Evolutionary conservation across 2,888 invertebrate species (phyloP).

Genomic region (Norana najaformis): DNA sequence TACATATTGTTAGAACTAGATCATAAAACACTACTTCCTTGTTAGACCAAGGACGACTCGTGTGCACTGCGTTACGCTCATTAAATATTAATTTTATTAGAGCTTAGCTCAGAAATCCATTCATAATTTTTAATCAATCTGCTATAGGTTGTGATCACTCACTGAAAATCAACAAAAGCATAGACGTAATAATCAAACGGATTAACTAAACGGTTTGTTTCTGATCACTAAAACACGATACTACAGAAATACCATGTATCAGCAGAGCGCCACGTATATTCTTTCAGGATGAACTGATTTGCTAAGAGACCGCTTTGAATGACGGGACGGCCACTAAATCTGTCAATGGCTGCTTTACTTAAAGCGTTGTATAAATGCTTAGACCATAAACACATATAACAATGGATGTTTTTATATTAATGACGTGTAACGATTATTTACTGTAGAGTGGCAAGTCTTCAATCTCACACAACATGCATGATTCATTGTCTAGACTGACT

Average conservation of each 20-base stretch:
- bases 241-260: neutral
- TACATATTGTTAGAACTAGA: neutral
- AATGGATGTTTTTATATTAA: no score
- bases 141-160: neutral
- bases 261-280: neutral
- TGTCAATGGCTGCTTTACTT: no score
- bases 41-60: neutral
- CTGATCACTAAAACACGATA: neutral
- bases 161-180: neutral
- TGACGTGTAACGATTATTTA: no score
- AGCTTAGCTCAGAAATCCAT: neutral
- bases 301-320: no score
- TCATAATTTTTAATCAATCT: neutral
- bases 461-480: no score
- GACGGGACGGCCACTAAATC: neutral
- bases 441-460: no score
- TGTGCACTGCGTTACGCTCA: neutral
- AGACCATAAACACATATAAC: no score
- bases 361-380: no score
- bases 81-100: no score
- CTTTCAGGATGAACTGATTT: neutral
- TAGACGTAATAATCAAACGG: neutral
- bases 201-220: neutral
- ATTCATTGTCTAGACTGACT: no score
- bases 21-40: neutral